Evolutionary conservation across 2,113 vertebrate genomes (phyloP).

Genomic region (Amia ocellicauda): DNA sequence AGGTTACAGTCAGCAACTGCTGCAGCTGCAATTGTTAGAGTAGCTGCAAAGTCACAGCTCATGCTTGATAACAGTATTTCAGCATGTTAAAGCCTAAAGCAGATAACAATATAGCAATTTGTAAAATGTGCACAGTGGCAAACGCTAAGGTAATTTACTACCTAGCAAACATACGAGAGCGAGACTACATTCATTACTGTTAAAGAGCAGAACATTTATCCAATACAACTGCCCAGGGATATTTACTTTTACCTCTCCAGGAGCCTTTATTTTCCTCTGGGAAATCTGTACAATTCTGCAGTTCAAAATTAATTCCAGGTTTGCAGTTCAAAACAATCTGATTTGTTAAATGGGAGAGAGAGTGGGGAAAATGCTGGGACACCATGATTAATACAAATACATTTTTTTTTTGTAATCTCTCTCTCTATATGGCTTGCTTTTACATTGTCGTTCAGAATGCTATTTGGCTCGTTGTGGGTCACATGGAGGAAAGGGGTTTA

Average conservation of each 20-base stretch:
- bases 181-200: conserved; percentile 15
- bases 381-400: too few relatives aligned
- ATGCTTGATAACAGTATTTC: conserved; percentile 6
- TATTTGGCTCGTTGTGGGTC: too few relatives aligned
- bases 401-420: neutral
- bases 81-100: conserved; percentile 8
- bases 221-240: conserved; percentile 16
- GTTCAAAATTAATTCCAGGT: conserved; percentile 18
- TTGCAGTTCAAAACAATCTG: conserved; percentile 18
- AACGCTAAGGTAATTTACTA: neutral
- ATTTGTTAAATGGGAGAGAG: conserved; percentile 9
- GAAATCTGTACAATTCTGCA: conserved; percentile 13
- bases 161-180: neutral
- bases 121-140: neutral
- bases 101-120: conserved; percentile 3
- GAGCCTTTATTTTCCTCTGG: conserved; percentile 19
- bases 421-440: neutral
- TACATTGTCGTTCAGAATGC: too few relatives aligned
- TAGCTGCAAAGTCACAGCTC: neutral
- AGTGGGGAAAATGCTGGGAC: neutral
- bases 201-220: conserved; percentile 16
- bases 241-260: conserved; percentile 18
- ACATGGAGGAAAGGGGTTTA: too few relatives aligned
- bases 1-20: neutral
- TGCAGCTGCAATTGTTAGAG: neutral